A percentile compares a stretch with the other conserved stretches of the same genome.
Evolutionary conservation across 2,888 invertebrate genomes (phyloP).

Genomic region (Leptopilina drosophilae): DNA sequence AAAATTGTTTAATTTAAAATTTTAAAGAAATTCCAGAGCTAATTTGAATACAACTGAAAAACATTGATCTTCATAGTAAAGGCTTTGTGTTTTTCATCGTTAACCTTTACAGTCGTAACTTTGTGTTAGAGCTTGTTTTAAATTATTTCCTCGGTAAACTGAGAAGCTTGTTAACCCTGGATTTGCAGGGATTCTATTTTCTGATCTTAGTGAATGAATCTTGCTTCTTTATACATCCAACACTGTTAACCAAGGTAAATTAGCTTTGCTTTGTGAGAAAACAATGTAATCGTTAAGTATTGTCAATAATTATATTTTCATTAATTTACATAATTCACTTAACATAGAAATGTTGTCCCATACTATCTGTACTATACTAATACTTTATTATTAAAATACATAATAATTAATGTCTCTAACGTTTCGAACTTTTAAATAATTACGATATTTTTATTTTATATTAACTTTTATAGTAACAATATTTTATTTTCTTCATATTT

Average conservation of each 20-base stretch:
- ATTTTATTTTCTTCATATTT: no score
- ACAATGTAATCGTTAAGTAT: neutral
- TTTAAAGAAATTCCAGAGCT: neutral
- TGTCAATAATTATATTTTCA: neutral
- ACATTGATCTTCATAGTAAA: conserved; percentile 1
- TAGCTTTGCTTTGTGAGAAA: neutral
- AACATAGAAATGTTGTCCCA: no score
- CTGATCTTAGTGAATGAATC: conserved; percentile 2
- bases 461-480: no score
- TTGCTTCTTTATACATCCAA: conserved; percentile 10
- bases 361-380: no score
- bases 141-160: conserved; percentile 40
- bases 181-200: conserved; percentile 27
- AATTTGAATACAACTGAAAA: neutral
- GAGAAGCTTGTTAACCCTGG: conserved; percentile 27
- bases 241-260: conserved; percentile 3
- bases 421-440: no score
- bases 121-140: conserved; percentile 3
- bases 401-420: no score
- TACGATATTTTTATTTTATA: no score
- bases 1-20: neutral
- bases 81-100: conserved; percentile 5
- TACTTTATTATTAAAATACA: no score
- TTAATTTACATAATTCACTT: neutral
- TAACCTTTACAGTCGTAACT: conserved; percentile 13